Base-by-base conservation (phyloP, 2,888 invertebrate genomes). In the Drosophila bunnanda region DNA sequence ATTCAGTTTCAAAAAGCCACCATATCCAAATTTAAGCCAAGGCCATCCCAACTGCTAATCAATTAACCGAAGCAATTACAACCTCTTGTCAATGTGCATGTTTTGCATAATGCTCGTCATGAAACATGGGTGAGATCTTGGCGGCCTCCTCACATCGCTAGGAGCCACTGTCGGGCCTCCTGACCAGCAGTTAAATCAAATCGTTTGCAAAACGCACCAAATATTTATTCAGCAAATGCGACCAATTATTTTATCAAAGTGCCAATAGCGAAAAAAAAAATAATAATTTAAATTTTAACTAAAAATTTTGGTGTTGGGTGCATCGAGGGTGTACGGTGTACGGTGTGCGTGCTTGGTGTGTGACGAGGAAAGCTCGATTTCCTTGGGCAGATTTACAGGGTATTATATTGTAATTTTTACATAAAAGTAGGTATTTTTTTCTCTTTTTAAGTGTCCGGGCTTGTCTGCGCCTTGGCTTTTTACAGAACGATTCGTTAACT, bases 71-170 rank as follows among this genome's bases (percentile, higher is more conserved):
- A 60, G 65, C 74, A 43, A 43, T 55, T 57, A 59, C 61, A 69
- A 59, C 53, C 56, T 52, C 56, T 75, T 41, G 82, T 79, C 52
- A 53, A 76, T 76, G 82, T 87, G 89, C 76, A 82, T 87, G 85
- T 84, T 87, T 87, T 84, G 84, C 84, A 88, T 78, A 79, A 75
- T 81, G 88, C 86, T 78, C 75, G 68, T 58, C 62, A 67, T 73
- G 69, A 59, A 52, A 41, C 48, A 50, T 43, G 70, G 55, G 57
- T 28, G 38, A 56, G 32, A 56, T 25, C 55, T 38, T 56, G 38
- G 32, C 44, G 44, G 43, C 61, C 68, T 67, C 34, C 65, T 50
- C 30, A 50, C 48, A 17, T 62, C 61, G 41, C 34, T 20, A n/a
- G 41, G 58, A 55, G 32, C 34, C 30, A 25, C 17, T 22, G 10